These are phyloP conservation scores for Corapipo altera DNA, from an alignment of 2,113 vertebrate genomes.

Conservation along the genomic window DNA sequence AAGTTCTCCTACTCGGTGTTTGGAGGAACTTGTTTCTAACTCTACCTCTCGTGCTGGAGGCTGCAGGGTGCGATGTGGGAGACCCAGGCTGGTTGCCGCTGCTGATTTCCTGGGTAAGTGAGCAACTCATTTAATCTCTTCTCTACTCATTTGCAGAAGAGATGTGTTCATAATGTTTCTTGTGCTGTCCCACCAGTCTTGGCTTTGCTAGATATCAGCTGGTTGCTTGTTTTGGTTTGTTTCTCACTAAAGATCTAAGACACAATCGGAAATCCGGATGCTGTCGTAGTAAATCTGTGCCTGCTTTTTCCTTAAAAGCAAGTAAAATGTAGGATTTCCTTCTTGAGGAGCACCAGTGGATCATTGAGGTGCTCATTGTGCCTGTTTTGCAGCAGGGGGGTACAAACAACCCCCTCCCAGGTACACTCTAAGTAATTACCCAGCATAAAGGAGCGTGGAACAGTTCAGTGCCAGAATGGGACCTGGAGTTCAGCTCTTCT, in stretches of 20 bases:
- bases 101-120: neutral
- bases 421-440: neutral
- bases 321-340: neutral
- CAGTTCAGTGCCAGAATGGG: neutral
- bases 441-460: neutral
- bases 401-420: neutral
- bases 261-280: fast-evolving
- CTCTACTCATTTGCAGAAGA: neutral
- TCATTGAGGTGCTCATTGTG: fast-evolving
- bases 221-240: neutral
- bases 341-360: neutral
- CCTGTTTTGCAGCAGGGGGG: neutral
- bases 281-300: neutral
- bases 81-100: neutral
- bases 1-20: neutral
- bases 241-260: neutral
- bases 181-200: neutral
- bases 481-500: neutral
- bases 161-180: fast-evolving
- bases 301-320: neutral
- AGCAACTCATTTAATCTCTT: neutral
- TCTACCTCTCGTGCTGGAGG: neutral
- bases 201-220: neutral
- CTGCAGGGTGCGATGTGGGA: neutral
- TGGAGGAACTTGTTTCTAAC: neutral